phyloP scores from a whole-genome alignment of 2,888 invertebrate genomes.

The Platynereis dumerilii region DNA sequence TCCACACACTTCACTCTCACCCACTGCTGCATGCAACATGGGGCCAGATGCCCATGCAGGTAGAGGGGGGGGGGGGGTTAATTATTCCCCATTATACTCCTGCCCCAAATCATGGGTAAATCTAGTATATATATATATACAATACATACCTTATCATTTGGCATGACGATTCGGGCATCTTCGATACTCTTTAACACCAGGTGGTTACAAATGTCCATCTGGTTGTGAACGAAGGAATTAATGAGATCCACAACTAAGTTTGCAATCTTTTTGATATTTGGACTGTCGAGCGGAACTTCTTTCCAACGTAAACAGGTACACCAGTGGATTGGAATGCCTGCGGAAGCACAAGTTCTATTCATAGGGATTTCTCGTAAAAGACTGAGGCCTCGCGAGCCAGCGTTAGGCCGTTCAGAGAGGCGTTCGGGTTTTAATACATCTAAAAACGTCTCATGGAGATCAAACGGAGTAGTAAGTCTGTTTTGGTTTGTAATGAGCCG shows the following conservation, averaged over 20 bases:
- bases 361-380: constrained; percentile 46
- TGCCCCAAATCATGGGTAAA: too few relatives aligned
- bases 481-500: constrained; percentile 42
- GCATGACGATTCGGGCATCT: constrained; percentile 29
- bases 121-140: too few relatives aligned
- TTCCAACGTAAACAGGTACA: constrained; percentile 52
- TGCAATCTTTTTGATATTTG: constrained; percentile 8
- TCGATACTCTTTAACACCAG: constrained; percentile 23
- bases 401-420: background rate
- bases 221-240: constrained; percentile 10
- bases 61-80: too few relatives aligned
- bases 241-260: constrained; percentile 19
- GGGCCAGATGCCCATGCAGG: too few relatives aligned
- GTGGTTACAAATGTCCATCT: constrained; percentile 20
- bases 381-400: constrained; percentile 45
- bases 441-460: constrained; percentile 52
- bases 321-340: constrained; percentile 52
- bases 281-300: constrained; percentile 27
- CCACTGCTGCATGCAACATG: too few relatives aligned
- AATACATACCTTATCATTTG: constrained; percentile 34
- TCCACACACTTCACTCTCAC: too few relatives aligned
- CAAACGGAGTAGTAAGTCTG: constrained; percentile 53
- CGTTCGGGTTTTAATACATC: constrained; percentile 42
- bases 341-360: constrained; percentile 50
- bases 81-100: too few relatives aligned